Evolutionary conservation across 2,888 invertebrate species (phyloP).

Genomic region (Polyommatus iphigenia): DNA sequence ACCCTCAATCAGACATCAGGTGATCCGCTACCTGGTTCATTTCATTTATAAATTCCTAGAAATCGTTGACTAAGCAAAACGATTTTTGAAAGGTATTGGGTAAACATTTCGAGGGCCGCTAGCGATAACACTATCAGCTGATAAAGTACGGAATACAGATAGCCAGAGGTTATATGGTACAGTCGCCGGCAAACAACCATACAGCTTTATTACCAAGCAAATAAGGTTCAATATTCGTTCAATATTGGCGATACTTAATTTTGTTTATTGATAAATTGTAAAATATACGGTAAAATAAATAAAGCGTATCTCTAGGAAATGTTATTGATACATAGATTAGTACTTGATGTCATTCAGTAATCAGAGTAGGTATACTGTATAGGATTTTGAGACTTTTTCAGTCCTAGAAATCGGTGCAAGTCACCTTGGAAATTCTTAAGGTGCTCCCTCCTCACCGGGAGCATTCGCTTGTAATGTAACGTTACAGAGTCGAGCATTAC

Average conservation of each 20-base stretch:
- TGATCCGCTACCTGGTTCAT: not conserved
- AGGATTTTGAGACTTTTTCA: too few relatives aligned
- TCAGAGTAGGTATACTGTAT: too few relatives aligned
- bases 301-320: constrained; percentile 1
- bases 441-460: too few relatives aligned
- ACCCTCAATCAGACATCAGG: too few relatives aligned
- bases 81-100: constrained; percentile 36
- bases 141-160: constrained; percentile 22
- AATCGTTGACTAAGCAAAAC: constrained; percentile 31
- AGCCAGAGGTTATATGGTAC: constrained; percentile 7
- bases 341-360: not conserved
- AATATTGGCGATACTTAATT: not conserved
- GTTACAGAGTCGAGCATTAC: too few relatives aligned
- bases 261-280: not conserved
- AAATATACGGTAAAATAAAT: constrained; percentile 9
- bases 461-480: too few relatives aligned
- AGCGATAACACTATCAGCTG: constrained; percentile 41
- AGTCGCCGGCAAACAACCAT: not conserved
- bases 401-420: too few relatives aligned
- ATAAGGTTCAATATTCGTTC: not conserved
- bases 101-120: constrained; percentile 38
- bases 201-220: not conserved
- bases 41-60: constrained; percentile 14
- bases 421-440: too few relatives aligned
- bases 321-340: not conserved